Percentiles rank a stretch among this genome's conserved stretches.
These are phyloP conservation scores for Limonius californicus DNA, from an alignment of 1,140 invertebrate genomes.

Conservation along the genomic window DNA sequence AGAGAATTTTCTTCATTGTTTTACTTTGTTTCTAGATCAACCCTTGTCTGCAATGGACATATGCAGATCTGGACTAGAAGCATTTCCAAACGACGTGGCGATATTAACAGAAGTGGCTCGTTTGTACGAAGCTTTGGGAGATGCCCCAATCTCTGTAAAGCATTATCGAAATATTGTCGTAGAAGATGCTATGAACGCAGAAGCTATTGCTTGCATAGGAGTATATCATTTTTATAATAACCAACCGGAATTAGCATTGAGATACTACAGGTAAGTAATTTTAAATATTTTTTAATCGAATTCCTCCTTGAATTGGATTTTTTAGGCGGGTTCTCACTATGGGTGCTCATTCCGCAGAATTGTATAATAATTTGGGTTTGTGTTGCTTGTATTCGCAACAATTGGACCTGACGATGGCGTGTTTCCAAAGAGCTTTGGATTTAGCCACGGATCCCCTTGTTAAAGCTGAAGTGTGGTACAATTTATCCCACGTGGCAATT, in stretches of 20 bases:
- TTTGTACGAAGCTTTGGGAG: slow-evolving; percentile 78
- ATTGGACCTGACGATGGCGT: slow-evolving; percentile 90
- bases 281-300: too few relatives aligned
- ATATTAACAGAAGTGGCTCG: slow-evolving; percentile 86
- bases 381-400: slow-evolving; percentile 98
- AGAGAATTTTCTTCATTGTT: too few relatives aligned
- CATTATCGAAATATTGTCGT: slow-evolving; percentile 82
- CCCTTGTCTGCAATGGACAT: slow-evolving; percentile 86
- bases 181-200: slow-evolving; percentile 91
- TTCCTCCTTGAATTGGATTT: too few relatives aligned
- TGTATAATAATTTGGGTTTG: slow-evolving; percentile 94
- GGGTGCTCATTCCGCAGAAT: slow-evolving; percentile 88
- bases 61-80: slow-evolving; percentile 77
- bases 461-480: slow-evolving; percentile 86
- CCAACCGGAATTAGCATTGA: slow-evolving; percentile 93
- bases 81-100: slow-evolving; percentile 81
- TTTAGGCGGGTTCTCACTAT: slow-evolving; percentile 94
- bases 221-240: slow-evolving; percentile 97
- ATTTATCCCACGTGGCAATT: slow-evolving; percentile 89
- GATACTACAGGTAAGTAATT: slow-evolving; percentile 85
- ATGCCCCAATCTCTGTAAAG: slow-evolving; percentile 70
- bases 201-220: slow-evolving; percentile 96
- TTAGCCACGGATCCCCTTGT: slow-evolving; percentile 68
- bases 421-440: slow-evolving; percentile 88
- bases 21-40: slow-evolving; percentile 76